phyloP scores from a whole-genome alignment of 2,113 vertebrate species.

The Isichthys henryi region DNA sequence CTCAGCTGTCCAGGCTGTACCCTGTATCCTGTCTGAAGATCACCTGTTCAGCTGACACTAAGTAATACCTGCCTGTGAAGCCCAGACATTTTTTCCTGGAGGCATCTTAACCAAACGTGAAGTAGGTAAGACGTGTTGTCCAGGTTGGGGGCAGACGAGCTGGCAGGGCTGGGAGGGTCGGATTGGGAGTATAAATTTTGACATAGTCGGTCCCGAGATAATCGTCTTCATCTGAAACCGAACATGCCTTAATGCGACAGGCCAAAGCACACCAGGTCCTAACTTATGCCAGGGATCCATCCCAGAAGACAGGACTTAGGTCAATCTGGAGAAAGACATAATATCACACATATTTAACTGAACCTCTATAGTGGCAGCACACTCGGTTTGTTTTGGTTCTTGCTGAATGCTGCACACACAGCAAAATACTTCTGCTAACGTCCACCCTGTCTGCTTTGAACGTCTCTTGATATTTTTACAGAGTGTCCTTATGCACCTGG shows the following conservation, averaged over 20 bases:
- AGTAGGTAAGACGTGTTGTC: not conserved
- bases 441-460: not conserved
- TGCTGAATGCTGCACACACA: not conserved
- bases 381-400: not conserved
- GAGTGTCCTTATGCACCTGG: not conserved
- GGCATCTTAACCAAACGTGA: not conserved
- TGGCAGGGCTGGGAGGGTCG: not conserved
- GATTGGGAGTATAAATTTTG: not conserved
- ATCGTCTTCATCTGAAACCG: slow-evolving; percentile 23
- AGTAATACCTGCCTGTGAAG: not conserved
- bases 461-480: not conserved
- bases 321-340: not conserved
- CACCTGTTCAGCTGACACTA: not conserved
- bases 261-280: not conserved
- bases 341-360: not conserved
- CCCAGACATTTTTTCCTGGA: not conserved
- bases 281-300: not conserved
- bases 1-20: slow-evolving; percentile 33
- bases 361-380: not conserved
- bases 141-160: not conserved
- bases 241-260: slow-evolving; percentile 4
- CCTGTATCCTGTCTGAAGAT: not conserved
- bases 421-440: not conserved
- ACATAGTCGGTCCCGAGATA: not conserved
- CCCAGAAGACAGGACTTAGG: not conserved